Evolutionary conservation across 2,113 vertebrate species (phyloP).

Genomic region (Australoheros scitulus): DNA sequence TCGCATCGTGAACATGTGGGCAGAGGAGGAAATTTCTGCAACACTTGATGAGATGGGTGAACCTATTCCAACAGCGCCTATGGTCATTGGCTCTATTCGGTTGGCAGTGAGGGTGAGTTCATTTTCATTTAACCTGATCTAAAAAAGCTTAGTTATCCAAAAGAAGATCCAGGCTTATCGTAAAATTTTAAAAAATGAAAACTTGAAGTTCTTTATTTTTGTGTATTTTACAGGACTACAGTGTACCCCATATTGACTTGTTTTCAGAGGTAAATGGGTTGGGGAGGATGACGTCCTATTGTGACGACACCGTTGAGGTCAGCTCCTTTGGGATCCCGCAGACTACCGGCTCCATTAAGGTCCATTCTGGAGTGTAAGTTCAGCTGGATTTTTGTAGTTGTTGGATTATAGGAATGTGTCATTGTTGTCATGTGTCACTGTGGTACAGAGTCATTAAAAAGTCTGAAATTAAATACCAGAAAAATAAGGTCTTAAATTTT

Average conservation of each 20-base stretch:
- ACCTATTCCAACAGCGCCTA: conserved; percentile 71
- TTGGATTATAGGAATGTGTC: not conserved
- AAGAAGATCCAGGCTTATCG: not conserved
- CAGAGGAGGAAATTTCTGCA: conserved; percentile 71
- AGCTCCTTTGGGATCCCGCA: conserved; percentile 85
- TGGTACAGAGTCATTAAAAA: not conserved
- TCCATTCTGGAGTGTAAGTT: conserved; percentile 94
- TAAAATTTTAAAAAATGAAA: not conserved
- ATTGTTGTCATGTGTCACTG: not conserved
- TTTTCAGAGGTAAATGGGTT: conserved; percentile 90
- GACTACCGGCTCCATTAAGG: conserved; percentile 91
- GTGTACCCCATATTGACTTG: conserved; percentile 87
- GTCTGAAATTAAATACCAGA: not conserved
- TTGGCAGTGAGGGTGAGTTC: conserved; percentile 88
- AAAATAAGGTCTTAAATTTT: not conserved
- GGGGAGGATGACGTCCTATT: conserved; percentile 85
- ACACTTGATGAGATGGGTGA: conserved; percentile 59
- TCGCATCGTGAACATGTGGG: conserved; percentile 86
- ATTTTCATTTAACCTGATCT: not conserved
- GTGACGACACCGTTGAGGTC: conserved; percentile 86
- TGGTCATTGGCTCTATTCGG: conserved; percentile 91
- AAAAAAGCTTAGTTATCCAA: not conserved
- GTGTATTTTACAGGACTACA: conserved; percentile 86
- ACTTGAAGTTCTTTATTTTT: not conserved
- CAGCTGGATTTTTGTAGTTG: not conserved